phyloP scores from a whole-genome alignment of 2,888 invertebrate species.

The Harmothoe impar region DNA sequence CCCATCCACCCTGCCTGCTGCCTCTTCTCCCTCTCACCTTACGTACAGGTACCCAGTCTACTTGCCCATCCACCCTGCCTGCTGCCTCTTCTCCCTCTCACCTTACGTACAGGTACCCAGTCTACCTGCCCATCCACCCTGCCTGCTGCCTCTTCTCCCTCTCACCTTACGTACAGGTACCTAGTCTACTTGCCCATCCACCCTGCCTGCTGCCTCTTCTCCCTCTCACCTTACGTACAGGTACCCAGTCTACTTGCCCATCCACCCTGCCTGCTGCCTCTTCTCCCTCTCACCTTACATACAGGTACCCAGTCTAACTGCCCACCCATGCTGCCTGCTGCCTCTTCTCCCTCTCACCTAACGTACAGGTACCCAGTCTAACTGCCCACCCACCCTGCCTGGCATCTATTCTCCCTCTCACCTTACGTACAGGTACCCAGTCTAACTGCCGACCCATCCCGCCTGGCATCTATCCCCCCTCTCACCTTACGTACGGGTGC shows the following conservation, averaged over 20 bases:
- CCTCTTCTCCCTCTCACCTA: conserved; percentile 16
- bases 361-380: too few species aligned
- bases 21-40: neutral
- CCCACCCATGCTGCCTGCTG: neutral
- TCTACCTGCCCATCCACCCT: neutral
- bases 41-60: neutral
- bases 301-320: too few species aligned
- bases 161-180: too few species aligned
- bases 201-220: neutral
- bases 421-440: neutral
- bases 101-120: too few species aligned
- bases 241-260: neutral
- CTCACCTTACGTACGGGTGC: too few species aligned
- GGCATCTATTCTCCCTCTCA: neutral
- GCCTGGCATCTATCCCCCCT: neutral
- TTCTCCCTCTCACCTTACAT: neutral
- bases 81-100: neutral
- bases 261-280: neutral
- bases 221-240: neutral
- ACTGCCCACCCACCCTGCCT: neutral
- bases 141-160: neutral
- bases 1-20: neutral
- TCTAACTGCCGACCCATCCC: neutral
- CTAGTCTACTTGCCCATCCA: too few species aligned
- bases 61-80: neutral